A percentile compares a stretch with the other conserved stretches of the same genome.
Evolutionary conservation across 2,888 invertebrate species (phyloP).

Genomic region (Lithosia quadra): DNA sequence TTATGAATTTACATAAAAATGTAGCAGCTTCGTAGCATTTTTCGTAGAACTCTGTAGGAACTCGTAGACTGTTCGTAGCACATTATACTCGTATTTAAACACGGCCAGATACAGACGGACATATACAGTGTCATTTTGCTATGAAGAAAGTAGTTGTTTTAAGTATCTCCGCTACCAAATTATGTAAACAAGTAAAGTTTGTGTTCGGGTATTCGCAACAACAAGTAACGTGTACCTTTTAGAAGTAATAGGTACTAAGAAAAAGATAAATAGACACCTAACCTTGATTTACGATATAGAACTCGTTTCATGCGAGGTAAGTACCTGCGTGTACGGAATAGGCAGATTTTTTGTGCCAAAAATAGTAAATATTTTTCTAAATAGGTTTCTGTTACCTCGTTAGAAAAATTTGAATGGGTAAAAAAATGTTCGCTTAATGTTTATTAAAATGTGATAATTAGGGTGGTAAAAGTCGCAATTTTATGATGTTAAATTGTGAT

Average conservation of each 20-base stretch:
- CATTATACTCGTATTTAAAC: neutral
- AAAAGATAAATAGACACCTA: slow-evolving; percentile 43
- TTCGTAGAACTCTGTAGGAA: slow-evolving; percentile 6
- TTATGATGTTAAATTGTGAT: too few relatives aligned
- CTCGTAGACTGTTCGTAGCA: neutral
- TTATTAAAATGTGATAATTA: too few relatives aligned
- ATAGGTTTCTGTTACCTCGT: neutral
- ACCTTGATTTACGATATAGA: slow-evolving; percentile 41
- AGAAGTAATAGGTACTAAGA: slow-evolving; percentile 39
- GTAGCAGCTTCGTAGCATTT: slow-evolving; percentile 19
- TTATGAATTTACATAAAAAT: slow-evolving; percentile 19
- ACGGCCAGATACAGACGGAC: too few relatives aligned
- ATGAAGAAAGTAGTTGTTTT: slow-evolving; percentile 23
- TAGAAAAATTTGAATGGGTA: too few relatives aligned
- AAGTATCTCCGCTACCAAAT: slow-evolving; percentile 31
- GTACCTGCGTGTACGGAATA: slow-evolving; percentile 28
- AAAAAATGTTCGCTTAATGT: too few relatives aligned
- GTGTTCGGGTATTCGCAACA: slow-evolving; percentile 28
- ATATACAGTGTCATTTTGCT: neutral
- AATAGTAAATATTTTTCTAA: neutral
- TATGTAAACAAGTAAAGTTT: slow-evolving; percentile 47
- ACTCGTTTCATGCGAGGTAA: slow-evolving; percentile 34
- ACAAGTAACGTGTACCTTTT: slow-evolving; percentile 36
- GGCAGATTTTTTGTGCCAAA: slow-evolving; percentile 17
- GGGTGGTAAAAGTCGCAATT: too few relatives aligned